A percentile compares a stretch with the other conserved stretches of the same genome.
Conservation (phyloP, 2,888 invertebrate genomes). For the Chymomyza fuscimana region DNA sequence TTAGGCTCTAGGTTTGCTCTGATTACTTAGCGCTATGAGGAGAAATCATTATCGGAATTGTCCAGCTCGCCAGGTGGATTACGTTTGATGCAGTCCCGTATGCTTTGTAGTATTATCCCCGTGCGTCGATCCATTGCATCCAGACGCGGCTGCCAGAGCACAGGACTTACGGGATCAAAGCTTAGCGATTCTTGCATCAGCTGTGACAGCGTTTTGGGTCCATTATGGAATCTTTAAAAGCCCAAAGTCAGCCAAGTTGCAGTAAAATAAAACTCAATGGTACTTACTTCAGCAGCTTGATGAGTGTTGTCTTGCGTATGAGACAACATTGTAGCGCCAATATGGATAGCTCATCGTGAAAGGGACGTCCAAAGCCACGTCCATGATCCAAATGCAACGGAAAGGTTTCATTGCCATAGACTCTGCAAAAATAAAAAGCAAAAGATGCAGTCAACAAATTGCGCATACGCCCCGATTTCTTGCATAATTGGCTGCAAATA, state of each 20-base stretch:
- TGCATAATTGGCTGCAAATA: conserved; percentile 61
- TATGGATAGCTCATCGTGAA: conserved; percentile 96
- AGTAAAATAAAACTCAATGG: background rate
- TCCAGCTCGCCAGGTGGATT: conserved; percentile 77
- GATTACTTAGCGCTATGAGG: conserved; percentile 72
- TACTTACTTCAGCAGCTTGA: conserved; percentile 88
- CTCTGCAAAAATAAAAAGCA: conserved; percentile 80
- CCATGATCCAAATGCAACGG: conserved; percentile 98
- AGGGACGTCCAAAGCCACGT: conserved; percentile 94
- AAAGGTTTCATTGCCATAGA: conserved; percentile 97
- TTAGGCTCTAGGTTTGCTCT: conserved; percentile 62
- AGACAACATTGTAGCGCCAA: conserved; percentile 97
- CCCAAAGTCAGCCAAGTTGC: too few relatives aligned
- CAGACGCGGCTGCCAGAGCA: conserved; percentile 95
- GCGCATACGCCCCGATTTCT: conserved; percentile 15
- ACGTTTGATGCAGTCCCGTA: conserved; percentile 88
- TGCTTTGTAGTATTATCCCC: conserved; percentile 87
- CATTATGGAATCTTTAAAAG: conserved; percentile 88
- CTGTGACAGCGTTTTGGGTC: conserved; percentile 86
- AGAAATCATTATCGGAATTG: conserved; percentile 67
- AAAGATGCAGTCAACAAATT: conserved; percentile 22
- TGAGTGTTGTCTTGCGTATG: conserved; percentile 92
- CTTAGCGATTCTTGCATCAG: conserved; percentile 89
- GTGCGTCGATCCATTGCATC: conserved; percentile 94
- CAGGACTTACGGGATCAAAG: conserved; percentile 90